Conservation (phyloP, 2,888 invertebrate species). For the Silvanus unidentatus region DNA sequence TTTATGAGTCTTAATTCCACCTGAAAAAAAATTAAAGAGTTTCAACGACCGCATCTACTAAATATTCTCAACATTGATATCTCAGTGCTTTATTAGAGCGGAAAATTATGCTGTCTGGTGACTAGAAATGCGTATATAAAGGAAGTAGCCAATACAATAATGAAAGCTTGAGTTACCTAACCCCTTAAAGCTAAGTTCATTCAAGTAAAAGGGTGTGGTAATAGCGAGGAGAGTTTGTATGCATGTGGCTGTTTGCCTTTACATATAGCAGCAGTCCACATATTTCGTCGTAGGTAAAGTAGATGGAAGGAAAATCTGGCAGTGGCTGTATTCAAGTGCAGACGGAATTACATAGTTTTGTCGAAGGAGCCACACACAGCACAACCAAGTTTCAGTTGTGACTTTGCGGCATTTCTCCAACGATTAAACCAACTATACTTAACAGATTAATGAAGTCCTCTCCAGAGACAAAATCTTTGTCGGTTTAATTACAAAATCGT, state of each 20-base stretch:
- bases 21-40: too few species aligned
- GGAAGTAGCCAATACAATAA: conserved; percentile 22
- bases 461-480: conserved; percentile 18
- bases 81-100: too few species aligned
- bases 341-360: conserved; percentile 20
- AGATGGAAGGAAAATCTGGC: too few species aligned
- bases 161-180: conserved; percentile 27
- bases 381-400: conserved; percentile 14
- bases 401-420: conserved; percentile 20
- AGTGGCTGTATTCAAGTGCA: conserved; percentile 15
- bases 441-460: conserved; percentile 21
- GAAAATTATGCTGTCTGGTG: too few species aligned
- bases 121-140: too few species aligned
- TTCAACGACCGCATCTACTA: too few species aligned
- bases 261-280: too few species aligned
- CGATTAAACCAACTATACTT: conserved; percentile 20
- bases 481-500: conserved; percentile 13
- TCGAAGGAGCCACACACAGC: conserved; percentile 11
- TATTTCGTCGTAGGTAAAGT: too few species aligned
- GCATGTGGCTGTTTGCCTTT: too few species aligned
- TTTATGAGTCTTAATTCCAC: too few species aligned
- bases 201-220: conserved; percentile 10
- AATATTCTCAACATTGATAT: too few species aligned
- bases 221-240: too few species aligned
- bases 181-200: conserved; percentile 25